Conservation (phyloP, 1,140 invertebrate genomes). For the Himalopsyche phryganea region DNA sequence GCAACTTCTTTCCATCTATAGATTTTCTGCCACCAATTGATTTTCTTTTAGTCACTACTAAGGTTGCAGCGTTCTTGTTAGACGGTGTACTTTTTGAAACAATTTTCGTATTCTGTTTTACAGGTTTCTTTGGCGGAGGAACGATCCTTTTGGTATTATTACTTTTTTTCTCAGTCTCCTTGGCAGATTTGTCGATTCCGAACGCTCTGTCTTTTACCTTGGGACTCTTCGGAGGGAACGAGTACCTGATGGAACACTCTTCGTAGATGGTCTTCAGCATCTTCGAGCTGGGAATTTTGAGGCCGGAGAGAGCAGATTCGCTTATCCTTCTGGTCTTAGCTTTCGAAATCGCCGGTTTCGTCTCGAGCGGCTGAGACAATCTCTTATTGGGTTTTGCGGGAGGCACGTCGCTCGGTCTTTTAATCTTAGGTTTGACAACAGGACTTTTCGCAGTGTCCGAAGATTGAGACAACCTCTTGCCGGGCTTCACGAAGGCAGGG, state of each 20-base stretch:
- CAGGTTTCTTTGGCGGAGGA: neutral
- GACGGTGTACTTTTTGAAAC: neutral
- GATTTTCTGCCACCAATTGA: slow-evolving; percentile 25
- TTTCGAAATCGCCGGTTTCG: neutral
- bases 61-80: neutral
- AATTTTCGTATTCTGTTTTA: slow-evolving; percentile 2
- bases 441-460: neutral
- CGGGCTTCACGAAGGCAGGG: slow-evolving; percentile 15
- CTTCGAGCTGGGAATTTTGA: slow-evolving; percentile 7
- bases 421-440: neutral
- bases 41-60: slow-evolving; percentile 14
- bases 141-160: neutral
- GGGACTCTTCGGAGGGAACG: slow-evolving; percentile 23
- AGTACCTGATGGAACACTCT: slow-evolving; percentile 22
- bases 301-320: slow-evolving; percentile 9
- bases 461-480: slow-evolving; percentile 5
- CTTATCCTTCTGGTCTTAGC: slow-evolving; percentile 9
- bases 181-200: neutral
- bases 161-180: neutral
- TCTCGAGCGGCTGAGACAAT: slow-evolving; percentile 2
- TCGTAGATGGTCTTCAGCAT: slow-evolving; percentile 22
- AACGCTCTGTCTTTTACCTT: slow-evolving; percentile 5
- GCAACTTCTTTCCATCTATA: slow-evolving; percentile 14
- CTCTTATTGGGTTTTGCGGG: slow-evolving; percentile 6
- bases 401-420: slow-evolving; percentile 12